Conservation (phyloP, 2,113 vertebrate genomes). For the Ammospiza caudacuta region DNA sequence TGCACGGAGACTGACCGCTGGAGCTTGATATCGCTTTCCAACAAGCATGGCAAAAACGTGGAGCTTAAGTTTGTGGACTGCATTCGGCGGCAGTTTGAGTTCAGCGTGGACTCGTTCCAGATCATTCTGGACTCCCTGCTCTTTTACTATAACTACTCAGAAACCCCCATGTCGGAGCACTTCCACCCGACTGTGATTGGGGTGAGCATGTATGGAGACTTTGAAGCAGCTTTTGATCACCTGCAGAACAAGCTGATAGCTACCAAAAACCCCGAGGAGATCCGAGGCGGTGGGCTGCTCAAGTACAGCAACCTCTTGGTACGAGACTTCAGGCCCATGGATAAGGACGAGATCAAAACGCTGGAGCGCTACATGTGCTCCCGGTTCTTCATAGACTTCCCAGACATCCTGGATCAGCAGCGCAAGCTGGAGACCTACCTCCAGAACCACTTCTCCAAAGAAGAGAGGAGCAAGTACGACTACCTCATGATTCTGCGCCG, state of each 20-base stretch:
- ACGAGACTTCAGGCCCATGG: slow-evolving; percentile 87
- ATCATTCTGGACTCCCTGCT: slow-evolving; percentile 95
- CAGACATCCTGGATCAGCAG: slow-evolving; percentile 94
- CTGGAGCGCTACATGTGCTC: slow-evolving; percentile 99
- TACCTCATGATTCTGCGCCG: slow-evolving; percentile 94
- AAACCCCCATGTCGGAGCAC: slow-evolving; percentile 82
- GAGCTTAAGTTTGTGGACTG: slow-evolving; percentile 97
- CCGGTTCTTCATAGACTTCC: slow-evolving; percentile 98
- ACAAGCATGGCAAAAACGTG: slow-evolving; percentile 93
- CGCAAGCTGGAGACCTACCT: slow-evolving; percentile 95
- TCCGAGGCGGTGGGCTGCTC: slow-evolving; percentile 92
- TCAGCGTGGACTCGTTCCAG: slow-evolving; percentile 98
- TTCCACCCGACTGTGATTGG: slow-evolving; percentile 87
- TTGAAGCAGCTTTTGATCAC: slow-evolving; percentile 85
- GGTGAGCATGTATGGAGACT: slow-evolving; percentile 95
- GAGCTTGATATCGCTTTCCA: slow-evolving; percentile 98
- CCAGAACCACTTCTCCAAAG: slow-evolving; percentile 94
- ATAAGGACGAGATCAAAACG: slow-evolving; percentile 88
- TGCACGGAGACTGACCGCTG: slow-evolving; percentile 93
- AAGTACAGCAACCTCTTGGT: slow-evolving; percentile 98
- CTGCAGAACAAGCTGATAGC: slow-evolving; percentile 91
- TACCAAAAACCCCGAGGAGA: slow-evolving; percentile 96
- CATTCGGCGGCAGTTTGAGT: slow-evolving; percentile 96
- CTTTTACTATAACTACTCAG: slow-evolving; percentile 82
- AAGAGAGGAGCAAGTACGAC: slow-evolving; percentile 95